A percentile compares a stretch with the other conserved stretches of the same genome.
Evolutionary conservation across 1,140 invertebrate species (phyloP).

Genomic region (Dinoponera quadriceps): DNA sequence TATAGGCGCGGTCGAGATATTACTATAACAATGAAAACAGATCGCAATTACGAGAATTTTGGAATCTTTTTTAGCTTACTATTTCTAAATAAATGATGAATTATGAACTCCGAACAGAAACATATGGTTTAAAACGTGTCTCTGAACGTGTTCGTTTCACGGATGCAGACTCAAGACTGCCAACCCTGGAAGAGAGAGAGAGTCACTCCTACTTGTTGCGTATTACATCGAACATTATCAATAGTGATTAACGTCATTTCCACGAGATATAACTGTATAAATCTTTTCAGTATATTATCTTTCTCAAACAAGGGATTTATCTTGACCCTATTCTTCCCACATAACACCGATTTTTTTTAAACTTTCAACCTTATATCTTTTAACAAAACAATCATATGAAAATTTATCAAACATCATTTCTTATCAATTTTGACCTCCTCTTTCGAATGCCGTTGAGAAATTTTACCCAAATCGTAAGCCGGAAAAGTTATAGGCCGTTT

Average conservation of each 20-base stretch:
- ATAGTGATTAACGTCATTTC: slow-evolving; percentile 26
- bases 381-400: too few relatives aligned
- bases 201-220: slow-evolving; percentile 36
- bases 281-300: slow-evolving; percentile 29
- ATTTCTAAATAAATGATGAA: background rate
- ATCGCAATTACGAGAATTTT: slow-evolving; percentile 10
- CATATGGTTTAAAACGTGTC: background rate
- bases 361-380: too few relatives aligned
- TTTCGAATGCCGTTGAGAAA: too few relatives aligned
- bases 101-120: background rate
- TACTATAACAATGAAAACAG: background rate
- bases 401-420: too few relatives aligned
- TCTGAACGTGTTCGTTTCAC: slow-evolving; percentile 46
- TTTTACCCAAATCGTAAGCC: too few relatives aligned
- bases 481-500: too few relatives aligned
- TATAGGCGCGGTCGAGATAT: background rate
- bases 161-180: slow-evolving; percentile 58
- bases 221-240: slow-evolving; percentile 34
- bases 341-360: too few relatives aligned
- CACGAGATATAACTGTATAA: background rate
- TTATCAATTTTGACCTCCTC: too few relatives aligned
- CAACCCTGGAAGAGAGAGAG: slow-evolving; percentile 60
- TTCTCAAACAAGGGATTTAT: background rate
- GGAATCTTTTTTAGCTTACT: background rate
- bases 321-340: too few relatives aligned